These are phyloP conservation scores for Proales similis DNA, from an alignment of 1,140 invertebrate genomes.

Conservation along the genomic window DNA sequence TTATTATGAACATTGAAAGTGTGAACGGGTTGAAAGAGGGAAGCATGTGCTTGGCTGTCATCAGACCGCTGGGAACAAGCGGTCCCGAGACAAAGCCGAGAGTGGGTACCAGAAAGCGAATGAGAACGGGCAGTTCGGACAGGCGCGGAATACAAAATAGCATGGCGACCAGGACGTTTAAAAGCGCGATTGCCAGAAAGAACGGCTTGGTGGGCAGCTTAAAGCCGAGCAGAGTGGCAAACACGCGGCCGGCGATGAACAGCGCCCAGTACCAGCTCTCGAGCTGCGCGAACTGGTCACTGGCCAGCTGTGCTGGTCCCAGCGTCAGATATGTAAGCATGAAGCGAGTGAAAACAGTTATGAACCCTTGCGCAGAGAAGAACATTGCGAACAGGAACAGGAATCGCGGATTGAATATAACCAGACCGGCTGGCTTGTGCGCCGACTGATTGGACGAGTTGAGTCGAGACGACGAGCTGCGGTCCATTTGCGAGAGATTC, in stretches of 20 bases:
- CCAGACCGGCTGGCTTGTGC: too few relatives aligned
- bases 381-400: too few relatives aligned
- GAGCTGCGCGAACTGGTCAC: conserved; percentile 2
- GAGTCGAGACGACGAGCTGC: too few relatives aligned
- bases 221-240: conserved; percentile 18
- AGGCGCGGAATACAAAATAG: conserved; percentile 21
- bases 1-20: conserved; percentile 23
- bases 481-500: too few relatives aligned
- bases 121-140: background rate
- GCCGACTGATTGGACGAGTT: too few relatives aligned
- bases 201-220: conserved; percentile 11
- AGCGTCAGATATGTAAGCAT: conserved; percentile 34
- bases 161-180: conserved; percentile 1
- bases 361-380: too few relatives aligned
- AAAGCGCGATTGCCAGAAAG: conserved; percentile 1
- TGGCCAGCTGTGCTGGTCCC: conserved; percentile 20
- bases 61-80: conserved; percentile 6
- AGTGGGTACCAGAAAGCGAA: conserved; percentile 5
- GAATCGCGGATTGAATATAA: too few relatives aligned
- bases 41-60: conserved; percentile 20
- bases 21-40: conserved; percentile 22
- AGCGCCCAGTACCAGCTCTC: conserved; percentile 32
- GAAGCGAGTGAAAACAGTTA: conserved; percentile 26
- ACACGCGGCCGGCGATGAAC: conserved; percentile 17
- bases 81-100: conserved; percentile 18